These are phyloP conservation scores for Botia almorhae DNA, from an alignment of 2,797 vertebrate genomes.

Conservation along the genomic window DNA sequence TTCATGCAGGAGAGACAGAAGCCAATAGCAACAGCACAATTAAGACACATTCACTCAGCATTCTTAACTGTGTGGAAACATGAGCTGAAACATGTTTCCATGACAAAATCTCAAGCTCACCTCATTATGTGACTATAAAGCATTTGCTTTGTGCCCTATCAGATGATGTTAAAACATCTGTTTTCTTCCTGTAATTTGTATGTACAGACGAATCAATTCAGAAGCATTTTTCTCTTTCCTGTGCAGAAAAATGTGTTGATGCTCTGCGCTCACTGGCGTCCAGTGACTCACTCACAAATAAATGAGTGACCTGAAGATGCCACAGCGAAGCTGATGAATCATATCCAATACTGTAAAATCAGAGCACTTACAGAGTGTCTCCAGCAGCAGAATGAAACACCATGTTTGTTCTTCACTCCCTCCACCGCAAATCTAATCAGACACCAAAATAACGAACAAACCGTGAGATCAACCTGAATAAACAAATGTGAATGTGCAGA, in stretches of 20 bases:
- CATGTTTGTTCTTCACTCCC: too few species aligned
- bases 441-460: not conserved
- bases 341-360: not conserved
- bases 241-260: not conserved
- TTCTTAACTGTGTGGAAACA: conserved; percentile 13
- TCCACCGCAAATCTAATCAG: not conserved
- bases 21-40: conserved; percentile 29
- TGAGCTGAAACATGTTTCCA: conserved; percentile 27
- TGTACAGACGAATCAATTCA: not conserved
- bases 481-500: not conserved
- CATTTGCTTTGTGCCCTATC: not conserved
- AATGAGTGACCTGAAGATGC: not conserved
- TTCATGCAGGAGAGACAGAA: conserved; percentile 11
- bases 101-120: conserved; percentile 23
- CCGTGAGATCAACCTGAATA: not conserved
- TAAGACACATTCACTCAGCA: conserved; percentile 11
- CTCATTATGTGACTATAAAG: not conserved
- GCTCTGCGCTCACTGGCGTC: not conserved
- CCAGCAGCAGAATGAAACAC: not conserved
- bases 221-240: not conserved
- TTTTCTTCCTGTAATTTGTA: not conserved
- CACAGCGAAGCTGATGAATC: not conserved
- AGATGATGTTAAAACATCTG: not conserved
- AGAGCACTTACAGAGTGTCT: not conserved
- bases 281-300: not conserved